Evolutionary conservation across 2,113 vertebrate species (phyloP), one percentile per base, ranked within the genome.

Genomic region (Acrocephalus kingi): DNA sequence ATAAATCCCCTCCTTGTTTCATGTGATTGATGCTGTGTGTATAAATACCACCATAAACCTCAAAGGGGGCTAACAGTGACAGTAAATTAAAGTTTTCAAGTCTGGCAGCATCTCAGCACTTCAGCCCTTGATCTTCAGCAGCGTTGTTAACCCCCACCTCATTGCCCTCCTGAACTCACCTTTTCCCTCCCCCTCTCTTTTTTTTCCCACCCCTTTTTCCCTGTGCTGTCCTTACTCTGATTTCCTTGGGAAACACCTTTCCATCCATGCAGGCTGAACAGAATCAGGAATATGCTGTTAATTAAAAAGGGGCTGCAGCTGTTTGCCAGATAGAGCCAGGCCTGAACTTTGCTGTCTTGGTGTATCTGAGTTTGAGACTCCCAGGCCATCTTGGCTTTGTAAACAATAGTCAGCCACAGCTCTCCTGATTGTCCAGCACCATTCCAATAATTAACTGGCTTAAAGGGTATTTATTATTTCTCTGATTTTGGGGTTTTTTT

Each of bases 21-120:
- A 97, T 98, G 98, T 98, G 98, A 98, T 98, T 98, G 98, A 98
- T 98, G 98, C 98, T 98, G 98, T 98, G 98, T 98, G 97, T 98
- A 98, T 98, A 98, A 98, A 98, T 98, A 98, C 98, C 98, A 98
- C 98, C 97, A 98, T 98, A 98, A 98, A 98, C 98, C 98, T 98
- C 98, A 98, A 98, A 98, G 98, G 98, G 97, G 98, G 97, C 98
- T 98, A 97, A 98, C 98, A 97, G 98, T 98, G 98, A 98, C 97
- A 98, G 98, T 98, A 98, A 98, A 98, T 98, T 98, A 98, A 98
- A 98, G 98, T 98, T 98, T 97, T 97, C 97, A 97, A 98, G 98
- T 98, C 98, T 98, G 98, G 97, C 98, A 98, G 97, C 97, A 98
- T 98, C 98, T 97, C 98, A 97, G 98, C 95, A 95, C 98, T 97